These are phyloP conservation scores for Helleia helle DNA, from an alignment of 2,888 invertebrate genomes.

Conservation along the genomic window DNA sequence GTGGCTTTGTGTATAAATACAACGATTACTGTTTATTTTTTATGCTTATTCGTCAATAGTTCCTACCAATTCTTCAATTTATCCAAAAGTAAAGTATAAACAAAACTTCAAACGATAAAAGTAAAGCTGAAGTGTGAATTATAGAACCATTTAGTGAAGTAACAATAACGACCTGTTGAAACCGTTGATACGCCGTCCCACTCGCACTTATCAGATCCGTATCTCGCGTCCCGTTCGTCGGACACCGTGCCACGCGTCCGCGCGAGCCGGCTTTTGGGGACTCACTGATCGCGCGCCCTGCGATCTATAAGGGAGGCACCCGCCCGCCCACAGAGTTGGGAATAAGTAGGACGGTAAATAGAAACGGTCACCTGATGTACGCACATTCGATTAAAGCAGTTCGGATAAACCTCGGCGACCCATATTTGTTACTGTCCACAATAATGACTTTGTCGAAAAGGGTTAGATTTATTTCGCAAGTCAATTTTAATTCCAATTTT, in stretches of 20 bases:
- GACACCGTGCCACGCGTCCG: slow-evolving; percentile 47
- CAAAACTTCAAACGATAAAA: slow-evolving; percentile 20
- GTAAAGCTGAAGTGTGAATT: slow-evolving; percentile 41
- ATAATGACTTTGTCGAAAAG: neutral
- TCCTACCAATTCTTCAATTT: too few relatives aligned
- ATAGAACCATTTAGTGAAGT: slow-evolving; percentile 62
- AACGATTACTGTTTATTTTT: too few relatives aligned
- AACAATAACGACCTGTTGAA: slow-evolving; percentile 72
- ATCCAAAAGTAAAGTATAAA: neutral
- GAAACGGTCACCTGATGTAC: slow-evolving; percentile 43
- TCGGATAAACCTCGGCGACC: neutral
- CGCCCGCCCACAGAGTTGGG: slow-evolving; percentile 43
- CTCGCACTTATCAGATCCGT: slow-evolving; percentile 37
- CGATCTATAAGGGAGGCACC: slow-evolving; percentile 61
- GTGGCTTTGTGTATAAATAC: too few relatives aligned
- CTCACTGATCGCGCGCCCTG: slow-evolving; percentile 50
- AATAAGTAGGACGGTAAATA: slow-evolving; percentile 65
- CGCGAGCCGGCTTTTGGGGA: slow-evolving; percentile 52
- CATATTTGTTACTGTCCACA: neutral
- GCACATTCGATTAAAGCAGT: neutral
- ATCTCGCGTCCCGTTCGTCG: slow-evolving; percentile 43
- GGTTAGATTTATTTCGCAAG: slow-evolving; percentile 2
- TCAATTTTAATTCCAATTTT: too few relatives aligned
- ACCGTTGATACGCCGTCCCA: slow-evolving; percentile 45
- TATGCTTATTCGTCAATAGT: too few relatives aligned